phyloP scores from a whole-genome alignment of 2,797 vertebrate species.

The Gymnoscopelus microlampas region DNA sequence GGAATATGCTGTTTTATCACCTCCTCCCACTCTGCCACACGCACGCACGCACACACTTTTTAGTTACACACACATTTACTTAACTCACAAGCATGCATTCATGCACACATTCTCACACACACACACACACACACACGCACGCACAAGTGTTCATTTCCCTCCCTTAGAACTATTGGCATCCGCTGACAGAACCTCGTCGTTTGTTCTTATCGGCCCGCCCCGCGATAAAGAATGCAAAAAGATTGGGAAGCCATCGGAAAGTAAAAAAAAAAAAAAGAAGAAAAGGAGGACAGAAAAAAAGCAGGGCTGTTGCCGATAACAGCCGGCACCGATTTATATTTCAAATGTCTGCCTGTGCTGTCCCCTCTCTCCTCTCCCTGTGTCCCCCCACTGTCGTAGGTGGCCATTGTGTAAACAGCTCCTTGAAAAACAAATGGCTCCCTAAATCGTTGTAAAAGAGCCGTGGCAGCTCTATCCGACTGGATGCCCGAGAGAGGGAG shows the following conservation, averaged over 20 bases:
- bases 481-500: conserved; percentile 39
- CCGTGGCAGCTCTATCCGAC: conserved; percentile 61
- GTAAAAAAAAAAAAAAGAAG: conserved; percentile 33
- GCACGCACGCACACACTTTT: conserved; percentile 31
- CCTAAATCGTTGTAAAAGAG: conserved; percentile 76
- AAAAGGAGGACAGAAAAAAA: conserved; percentile 40
- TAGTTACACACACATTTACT: neutral
- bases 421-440: conserved; percentile 76
- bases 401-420: conserved; percentile 75
- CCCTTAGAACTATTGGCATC: conserved; percentile 46
- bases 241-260: conserved; percentile 42
- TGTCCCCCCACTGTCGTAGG: conserved; percentile 55
- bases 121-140: conserved; percentile 35
- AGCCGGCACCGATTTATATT: conserved; percentile 70
- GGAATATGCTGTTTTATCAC: conserved; percentile 85
- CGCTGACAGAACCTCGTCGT: conserved; percentile 69
- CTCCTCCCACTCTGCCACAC: conserved; percentile 60
- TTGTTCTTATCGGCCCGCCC: conserved; percentile 66
- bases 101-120: conserved; percentile 2
- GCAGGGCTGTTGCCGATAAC: conserved; percentile 65
- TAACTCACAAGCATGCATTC: conserved; percentile 8
- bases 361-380: conserved; percentile 40
- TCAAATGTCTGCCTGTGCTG: conserved; percentile 46
- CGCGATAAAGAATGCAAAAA: conserved; percentile 72
- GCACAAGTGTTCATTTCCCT: conserved; percentile 66